Percentiles rank a stretch among this genome's conserved stretches.
phyloP scores from a whole-genome alignment of 2,797 vertebrate genomes.

The Corythornis leucogaster region DNA sequence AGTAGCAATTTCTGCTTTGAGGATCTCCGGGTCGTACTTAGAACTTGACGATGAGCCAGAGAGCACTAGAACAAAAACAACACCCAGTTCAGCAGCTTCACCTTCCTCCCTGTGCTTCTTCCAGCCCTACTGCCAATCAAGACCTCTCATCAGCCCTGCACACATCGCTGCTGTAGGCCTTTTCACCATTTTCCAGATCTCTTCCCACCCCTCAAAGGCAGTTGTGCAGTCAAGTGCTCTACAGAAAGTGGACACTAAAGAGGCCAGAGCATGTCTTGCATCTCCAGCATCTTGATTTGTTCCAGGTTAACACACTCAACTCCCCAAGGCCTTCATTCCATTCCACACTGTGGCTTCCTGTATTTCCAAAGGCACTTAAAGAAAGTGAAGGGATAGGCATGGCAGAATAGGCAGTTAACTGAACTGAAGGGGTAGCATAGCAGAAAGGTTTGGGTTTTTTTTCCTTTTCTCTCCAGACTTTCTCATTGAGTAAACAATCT shows the following conservation, averaged over 20 bases:
- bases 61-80: constrained; percentile 83
- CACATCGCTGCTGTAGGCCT: not conserved
- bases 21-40: constrained; percentile 97
- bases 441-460: not conserved
- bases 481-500: not conserved
- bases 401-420: not conserved
- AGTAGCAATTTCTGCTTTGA: constrained; percentile 96
- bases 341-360: not conserved
- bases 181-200: not conserved
- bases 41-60: constrained; percentile 95
- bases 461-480: not conserved
- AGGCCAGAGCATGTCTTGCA: not conserved
- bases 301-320: constrained; percentile 18
- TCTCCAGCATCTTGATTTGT: not conserved
- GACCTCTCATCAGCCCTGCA: not conserved
- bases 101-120: not conserved
- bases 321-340: not conserved
- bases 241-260: not conserved
- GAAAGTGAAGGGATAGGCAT: not conserved
- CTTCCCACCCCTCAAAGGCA: not conserved
- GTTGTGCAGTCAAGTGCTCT: not conserved
- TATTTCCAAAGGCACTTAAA: not conserved
- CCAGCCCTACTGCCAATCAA: not conserved
- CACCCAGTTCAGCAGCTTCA: constrained; percentile 9
- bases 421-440: too few relatives aligned